Evolutionary conservation across 2,888 invertebrate genomes (phyloP).

Genomic region (Osmoderma eremita): DNA sequence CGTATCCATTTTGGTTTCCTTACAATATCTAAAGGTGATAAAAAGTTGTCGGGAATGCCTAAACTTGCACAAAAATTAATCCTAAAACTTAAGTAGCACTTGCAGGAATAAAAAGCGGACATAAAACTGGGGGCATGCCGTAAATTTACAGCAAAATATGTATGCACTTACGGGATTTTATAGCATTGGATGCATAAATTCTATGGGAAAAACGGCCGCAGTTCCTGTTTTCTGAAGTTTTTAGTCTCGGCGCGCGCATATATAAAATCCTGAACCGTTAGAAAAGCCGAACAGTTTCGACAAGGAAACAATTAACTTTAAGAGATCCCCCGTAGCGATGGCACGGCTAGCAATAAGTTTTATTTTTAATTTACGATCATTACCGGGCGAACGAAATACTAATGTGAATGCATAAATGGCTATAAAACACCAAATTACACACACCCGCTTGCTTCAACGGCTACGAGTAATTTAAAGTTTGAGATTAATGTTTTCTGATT

Average conservation of each 20-base stretch:
- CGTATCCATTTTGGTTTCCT: too few species aligned
- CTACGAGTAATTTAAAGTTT: too few species aligned
- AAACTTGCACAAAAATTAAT: conserved; percentile 4
- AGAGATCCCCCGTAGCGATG: not conserved
- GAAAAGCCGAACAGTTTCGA: conserved; percentile 2
- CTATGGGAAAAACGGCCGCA: conserved; percentile 1
- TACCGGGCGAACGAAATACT: not conserved
- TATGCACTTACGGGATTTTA: conserved; percentile 15
- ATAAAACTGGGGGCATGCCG: conserved; percentile 3
- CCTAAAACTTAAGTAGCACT: not conserved
- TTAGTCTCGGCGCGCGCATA: not conserved
- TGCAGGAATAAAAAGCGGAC: conserved; percentile 4
- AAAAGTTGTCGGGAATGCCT: not conserved
- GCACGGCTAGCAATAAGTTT: conserved; percentile 6
- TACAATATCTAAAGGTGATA: too few species aligned
- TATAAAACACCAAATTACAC: not conserved
- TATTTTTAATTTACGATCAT: conserved; percentile 5
- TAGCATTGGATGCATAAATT: conserved; percentile 19
- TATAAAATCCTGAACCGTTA: conserved; percentile 12
- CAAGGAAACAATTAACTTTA: conserved; percentile 16
- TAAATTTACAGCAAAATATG: conserved; percentile 15
- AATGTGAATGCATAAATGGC: not conserved
- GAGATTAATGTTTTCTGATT: too few species aligned
- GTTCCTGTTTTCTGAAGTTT: conserved; percentile 16
- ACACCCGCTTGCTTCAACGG: too few species aligned